Evolutionary conservation across 2,113 vertebrate species (phyloP).

Genomic region (Falco punctatus): DNA sequence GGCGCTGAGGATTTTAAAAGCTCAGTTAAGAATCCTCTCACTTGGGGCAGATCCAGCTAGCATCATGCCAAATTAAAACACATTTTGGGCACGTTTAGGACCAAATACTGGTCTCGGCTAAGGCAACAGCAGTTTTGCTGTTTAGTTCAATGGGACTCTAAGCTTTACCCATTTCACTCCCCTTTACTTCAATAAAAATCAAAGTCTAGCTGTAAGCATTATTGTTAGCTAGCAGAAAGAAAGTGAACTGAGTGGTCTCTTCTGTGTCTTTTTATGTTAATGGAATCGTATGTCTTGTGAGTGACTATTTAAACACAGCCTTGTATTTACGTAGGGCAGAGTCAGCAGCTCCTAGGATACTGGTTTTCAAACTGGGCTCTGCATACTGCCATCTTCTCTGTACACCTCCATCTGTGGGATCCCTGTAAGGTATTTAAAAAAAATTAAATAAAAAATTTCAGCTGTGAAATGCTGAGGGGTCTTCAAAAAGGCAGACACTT

Average conservation of each 20-base stretch:
- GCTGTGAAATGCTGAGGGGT: background rate
- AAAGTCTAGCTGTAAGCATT: background rate
- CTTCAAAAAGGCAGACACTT: background rate
- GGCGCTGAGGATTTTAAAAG: background rate
- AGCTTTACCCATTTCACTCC: background rate
- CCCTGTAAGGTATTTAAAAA: background rate
- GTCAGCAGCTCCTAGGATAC: background rate
- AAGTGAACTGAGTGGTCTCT: background rate
- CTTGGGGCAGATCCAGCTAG: background rate
- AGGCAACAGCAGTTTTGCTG: background rate
- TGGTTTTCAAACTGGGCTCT: too few species aligned
- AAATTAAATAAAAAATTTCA: too few species aligned
- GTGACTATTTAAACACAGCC: too few species aligned
- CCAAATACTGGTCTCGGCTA: background rate
- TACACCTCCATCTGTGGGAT: background rate
- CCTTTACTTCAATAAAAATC: background rate
- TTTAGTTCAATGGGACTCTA: background rate
- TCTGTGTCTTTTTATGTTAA: background rate
- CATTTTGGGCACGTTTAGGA: background rate
- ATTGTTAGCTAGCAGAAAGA: too few species aligned
- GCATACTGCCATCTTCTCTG: too few species aligned
- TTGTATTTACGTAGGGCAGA: background rate
- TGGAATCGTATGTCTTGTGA: background rate
- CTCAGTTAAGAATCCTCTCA: background rate
- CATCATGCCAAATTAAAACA: background rate